Evolutionary conservation across 2,797 vertebrate genomes (phyloP), one percentile per base, ranked within the genome.

Genomic region (Monodelphis domestica): DNA sequence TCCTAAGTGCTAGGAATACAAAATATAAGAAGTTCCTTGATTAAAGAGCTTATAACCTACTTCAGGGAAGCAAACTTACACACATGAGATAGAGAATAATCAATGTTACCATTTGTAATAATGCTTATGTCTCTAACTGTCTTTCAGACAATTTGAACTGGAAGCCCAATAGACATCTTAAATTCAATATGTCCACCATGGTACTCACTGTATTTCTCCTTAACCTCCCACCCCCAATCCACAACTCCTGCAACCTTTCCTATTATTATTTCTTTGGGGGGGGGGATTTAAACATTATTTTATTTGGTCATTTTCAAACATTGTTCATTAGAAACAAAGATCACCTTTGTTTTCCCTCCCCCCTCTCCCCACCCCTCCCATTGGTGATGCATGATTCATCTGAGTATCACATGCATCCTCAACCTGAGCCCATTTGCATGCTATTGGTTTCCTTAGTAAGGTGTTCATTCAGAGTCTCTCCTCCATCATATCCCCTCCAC

Each of bases 41-140:
- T 38, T 29, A 78, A 89, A 17, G 12, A 57, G 38, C 5, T 95
- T 51, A 53, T 30, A 90, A 33, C 96, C n/a, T 63, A 88, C 0
- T 90, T 38, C 28, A 70, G 29, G 88, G 92, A 33, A 94, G 15
- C 52, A 93, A 93, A 89, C 50, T 33, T 59, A 63, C 28, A 38
- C 63, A 78, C n/a, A 17, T 0, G 7, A 78, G 38, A 9, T 21
- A 78, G 38, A 45, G 2, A 45, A 45, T 45, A 78, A 45, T 78
- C 38, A 26, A 33, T 63, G n/a, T 38, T 78, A 45, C 38, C 33
- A 45, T 45, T 78, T 78, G n/a, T 78, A 17, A 78, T 11, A 21
- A 21, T 24, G n/a, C 38, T 78, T 78, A 21, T n/a, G 45, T 78
- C 63, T 33, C 17, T n/a, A 70, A 70, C 15, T 70, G 33, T 5